Base-by-base conservation (phyloP, 30 jellyfish, hydroid and myxozoan species). In the Hydractinia symbiolongicarpus region DNA sequence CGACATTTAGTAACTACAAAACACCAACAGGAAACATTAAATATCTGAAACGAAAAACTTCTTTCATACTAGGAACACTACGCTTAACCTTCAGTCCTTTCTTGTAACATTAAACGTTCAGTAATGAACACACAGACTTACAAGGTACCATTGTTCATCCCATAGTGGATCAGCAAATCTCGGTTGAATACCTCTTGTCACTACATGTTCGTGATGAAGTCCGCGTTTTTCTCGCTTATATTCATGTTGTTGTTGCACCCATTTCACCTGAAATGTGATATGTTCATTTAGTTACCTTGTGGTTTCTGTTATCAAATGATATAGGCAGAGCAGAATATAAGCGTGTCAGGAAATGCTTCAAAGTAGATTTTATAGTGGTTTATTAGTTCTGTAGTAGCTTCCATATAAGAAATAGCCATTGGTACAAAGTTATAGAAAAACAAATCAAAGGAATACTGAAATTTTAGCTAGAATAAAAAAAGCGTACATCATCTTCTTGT, bases 141-240 rank as follows among this genome's bases (percentile, higher is more conserved):
- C 99, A 92, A 94, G 67, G 71, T 94, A 94, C 99, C 99, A 94
- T 74, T 87, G 96, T 79, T 88, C 96, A 71, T 89, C 96, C 96
- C 96, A 94, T 44, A 94, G 86, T 5, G 99, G 99, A 86, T 94
- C 99, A 8, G 96, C 96, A 80, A 94, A 94, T 81, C 95, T 72
- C 50, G 99, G 99, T 9, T 56, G 81, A 4, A 93, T 86, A 4
- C 96, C 96, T 44, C 98, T 66, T 10, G 96, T 94, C 44, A 86
- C 95, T 4, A 91, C 88, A 55, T 64, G 78, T 61, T 91, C 88
- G 71, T 91, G 98, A 55, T 91, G 98, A 67, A 82, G 40, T 16
- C 96, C 99, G 9, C 99, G 95, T 76, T 88, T 93, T 30, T 76
- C 81, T 74, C 99, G 76, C 6, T 66, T 73, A 50, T 79, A 82